A percentile compares a stretch with the other conserved stretches of the same genome.
These are phyloP conservation scores for Trididemnum nubilum DNA, from an alignment of 23 tunicate genomes.

Conservation along the genomic window DNA sequence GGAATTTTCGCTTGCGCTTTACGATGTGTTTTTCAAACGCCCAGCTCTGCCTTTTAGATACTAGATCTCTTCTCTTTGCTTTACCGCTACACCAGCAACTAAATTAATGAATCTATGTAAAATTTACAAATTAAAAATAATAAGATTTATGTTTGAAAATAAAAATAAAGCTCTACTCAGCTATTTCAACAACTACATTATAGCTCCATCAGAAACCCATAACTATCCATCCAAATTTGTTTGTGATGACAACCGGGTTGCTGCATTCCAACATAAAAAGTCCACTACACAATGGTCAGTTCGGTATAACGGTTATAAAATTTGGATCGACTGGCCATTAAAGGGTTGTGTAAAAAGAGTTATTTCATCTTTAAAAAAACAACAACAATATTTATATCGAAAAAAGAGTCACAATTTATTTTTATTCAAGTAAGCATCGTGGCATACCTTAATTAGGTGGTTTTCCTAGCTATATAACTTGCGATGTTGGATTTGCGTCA, in stretches of 20 bases:
- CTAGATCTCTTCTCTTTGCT: too few relatives aligned
- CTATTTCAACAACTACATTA: not conserved
- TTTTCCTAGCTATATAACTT: too few relatives aligned
- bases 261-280: not conserved
- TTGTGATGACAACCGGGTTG: not conserved
- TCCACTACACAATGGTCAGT: not conserved
- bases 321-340: not conserved
- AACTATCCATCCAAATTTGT: not conserved
- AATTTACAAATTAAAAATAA: too few relatives aligned
- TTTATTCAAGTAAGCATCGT: not conserved
- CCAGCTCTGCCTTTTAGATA: too few relatives aligned
- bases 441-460: too few relatives aligned
- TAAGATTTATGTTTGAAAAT: too few relatives aligned
- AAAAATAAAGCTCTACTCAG: not conserved
- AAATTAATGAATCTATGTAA: too few relatives aligned
- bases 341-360: not conserved
- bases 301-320: not conserved
- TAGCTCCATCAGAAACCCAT: not conserved
- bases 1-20: too few relatives aligned
- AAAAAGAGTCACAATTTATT: too few relatives aligned
- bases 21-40: too few relatives aligned
- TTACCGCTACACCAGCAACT: too few relatives aligned
- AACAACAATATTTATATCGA: not conserved
- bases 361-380: not conserved
- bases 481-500: too few relatives aligned